These are phyloP conservation scores for Intellagama lesueurii DNA, from an alignment of 2,797 vertebrate species.

Conservation along the genomic window DNA sequence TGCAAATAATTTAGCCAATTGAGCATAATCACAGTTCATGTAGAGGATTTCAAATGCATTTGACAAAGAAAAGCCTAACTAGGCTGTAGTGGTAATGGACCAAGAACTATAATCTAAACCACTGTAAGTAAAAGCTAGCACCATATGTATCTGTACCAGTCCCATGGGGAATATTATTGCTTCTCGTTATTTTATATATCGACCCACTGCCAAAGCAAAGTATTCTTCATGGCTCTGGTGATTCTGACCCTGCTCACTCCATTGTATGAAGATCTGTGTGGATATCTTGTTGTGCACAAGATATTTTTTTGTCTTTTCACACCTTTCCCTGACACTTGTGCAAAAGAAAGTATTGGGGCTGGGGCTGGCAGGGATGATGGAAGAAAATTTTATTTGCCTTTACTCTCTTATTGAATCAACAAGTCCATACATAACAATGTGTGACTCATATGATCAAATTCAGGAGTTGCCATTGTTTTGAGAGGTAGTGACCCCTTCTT, in stretches of 20 bases:
- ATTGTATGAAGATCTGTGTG: neutral
- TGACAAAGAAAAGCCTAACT: neutral
- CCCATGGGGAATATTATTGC: neutral
- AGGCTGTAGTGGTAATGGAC: neutral
- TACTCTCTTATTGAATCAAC: neutral
- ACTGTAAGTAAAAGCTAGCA: neutral
- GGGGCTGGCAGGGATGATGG: neutral
- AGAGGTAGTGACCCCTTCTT: neutral
- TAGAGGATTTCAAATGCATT: neutral
- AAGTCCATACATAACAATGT: neutral
- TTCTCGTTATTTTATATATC: neutral
- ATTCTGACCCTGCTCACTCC: neutral
- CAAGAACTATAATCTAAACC: neutral
- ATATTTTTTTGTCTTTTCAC: constrained; percentile 8
- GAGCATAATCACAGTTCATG: neutral
- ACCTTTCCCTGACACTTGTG: neutral
- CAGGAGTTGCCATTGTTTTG: neutral
- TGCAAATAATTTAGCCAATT: neutral
- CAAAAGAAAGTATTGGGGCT: neutral
- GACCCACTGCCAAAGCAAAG: neutral
- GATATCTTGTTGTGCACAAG: neutral
- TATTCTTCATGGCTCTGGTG: neutral
- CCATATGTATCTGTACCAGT: neutral
- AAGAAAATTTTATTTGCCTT: too few species aligned
- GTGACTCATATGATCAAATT: neutral